These are phyloP conservation scores for Drosophila triauraria DNA, from an alignment of 1,140 invertebrate species.

Conservation along the genomic window DNA sequence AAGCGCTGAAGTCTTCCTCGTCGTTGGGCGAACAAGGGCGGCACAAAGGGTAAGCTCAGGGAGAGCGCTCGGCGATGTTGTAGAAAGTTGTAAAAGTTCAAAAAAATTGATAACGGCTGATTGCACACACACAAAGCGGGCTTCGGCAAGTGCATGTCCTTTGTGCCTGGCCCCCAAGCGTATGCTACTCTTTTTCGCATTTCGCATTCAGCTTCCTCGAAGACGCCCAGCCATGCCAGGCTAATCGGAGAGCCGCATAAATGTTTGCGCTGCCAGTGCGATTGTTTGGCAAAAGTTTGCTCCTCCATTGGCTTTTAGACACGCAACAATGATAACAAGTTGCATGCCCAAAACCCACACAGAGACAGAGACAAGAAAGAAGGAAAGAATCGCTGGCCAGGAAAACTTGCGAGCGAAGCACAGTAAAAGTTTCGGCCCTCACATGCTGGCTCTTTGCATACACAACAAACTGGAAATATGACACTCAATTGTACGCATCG, in stretches of 20 bases:
- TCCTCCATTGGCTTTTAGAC: conserved; percentile 79
- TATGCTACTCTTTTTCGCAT: conserved; percentile 40
- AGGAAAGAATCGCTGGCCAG: conserved; percentile 39
- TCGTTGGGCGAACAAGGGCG: conserved; percentile 6
- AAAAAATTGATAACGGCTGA: conserved; percentile 71
- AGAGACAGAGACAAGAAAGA: conserved; percentile 40
- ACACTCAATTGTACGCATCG: conserved; percentile 83
- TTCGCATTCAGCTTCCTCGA: conserved; percentile 22
- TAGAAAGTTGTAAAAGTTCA: conserved; percentile 57
- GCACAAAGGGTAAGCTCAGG: background rate
- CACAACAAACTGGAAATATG: conserved; percentile 77
- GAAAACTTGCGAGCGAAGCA: conserved; percentile 53
- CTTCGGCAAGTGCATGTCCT: conserved; percentile 15
- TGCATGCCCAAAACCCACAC: conserved; percentile 48
- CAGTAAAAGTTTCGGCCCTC: conserved; percentile 58
- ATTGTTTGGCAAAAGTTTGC: conserved; percentile 70
- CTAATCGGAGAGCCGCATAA: conserved; percentile 73
- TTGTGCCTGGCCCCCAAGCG: conserved; percentile 30
- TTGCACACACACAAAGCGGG: conserved; percentile 48
- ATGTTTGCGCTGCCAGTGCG: conserved; percentile 61
- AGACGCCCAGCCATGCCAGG: conserved; percentile 50
- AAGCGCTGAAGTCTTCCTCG: conserved; percentile 53
- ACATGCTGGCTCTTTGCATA: conserved; percentile 57
- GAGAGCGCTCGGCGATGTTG: conserved; percentile 19
- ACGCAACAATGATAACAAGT: conserved; percentile 83